These are phyloP conservation scores for Diabrotica balteata DNA, from an alignment of 2,888 invertebrate genomes.

Conservation along the genomic window DNA sequence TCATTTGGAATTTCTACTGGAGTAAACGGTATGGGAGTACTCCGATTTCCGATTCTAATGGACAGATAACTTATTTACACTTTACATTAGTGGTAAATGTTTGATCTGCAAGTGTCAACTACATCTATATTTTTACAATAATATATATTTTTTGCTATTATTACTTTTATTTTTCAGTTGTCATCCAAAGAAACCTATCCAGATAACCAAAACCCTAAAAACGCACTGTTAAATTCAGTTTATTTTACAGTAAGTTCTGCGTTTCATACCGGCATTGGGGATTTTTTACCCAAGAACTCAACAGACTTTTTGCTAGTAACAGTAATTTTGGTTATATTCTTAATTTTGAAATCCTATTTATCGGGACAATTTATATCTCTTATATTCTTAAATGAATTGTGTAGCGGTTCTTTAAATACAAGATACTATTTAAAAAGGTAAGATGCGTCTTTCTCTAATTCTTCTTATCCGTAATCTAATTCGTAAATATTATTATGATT, in stretches of 20 bases:
- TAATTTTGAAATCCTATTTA: constrained; percentile 23
- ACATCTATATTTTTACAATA: no score
- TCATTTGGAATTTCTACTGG: no score
- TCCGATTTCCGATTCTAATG: no score
- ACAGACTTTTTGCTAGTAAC: constrained; percentile 13
- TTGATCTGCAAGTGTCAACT: no score
- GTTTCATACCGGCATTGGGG: constrained; percentile 23
- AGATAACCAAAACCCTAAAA: constrained; percentile 5
- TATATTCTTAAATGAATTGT: constrained; percentile 10
- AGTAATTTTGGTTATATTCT: constrained; percentile 11
- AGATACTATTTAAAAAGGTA: constrained; percentile 20
- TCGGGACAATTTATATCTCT: constrained; percentile 16
- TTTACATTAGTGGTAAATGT: no score
- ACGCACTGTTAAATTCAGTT: constrained; percentile 11
- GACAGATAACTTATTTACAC: no score
- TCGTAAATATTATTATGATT: no score
- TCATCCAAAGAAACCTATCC: constrained; percentile 1
- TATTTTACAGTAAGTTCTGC: constrained; percentile 25
- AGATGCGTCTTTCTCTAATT: background rate
- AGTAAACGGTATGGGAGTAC: no score
- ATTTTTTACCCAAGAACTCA: constrained; percentile 20
- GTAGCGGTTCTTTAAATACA: constrained; percentile 9
- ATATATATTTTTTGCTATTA: no score
- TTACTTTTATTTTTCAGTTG: constrained; percentile 6
- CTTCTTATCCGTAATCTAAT: no score